A percentile compares a stretch with the other conserved stretches of the same genome.
phyloP scores from a whole-genome alignment of 2,888 invertebrate species.

The Sipha maydis region DNA sequence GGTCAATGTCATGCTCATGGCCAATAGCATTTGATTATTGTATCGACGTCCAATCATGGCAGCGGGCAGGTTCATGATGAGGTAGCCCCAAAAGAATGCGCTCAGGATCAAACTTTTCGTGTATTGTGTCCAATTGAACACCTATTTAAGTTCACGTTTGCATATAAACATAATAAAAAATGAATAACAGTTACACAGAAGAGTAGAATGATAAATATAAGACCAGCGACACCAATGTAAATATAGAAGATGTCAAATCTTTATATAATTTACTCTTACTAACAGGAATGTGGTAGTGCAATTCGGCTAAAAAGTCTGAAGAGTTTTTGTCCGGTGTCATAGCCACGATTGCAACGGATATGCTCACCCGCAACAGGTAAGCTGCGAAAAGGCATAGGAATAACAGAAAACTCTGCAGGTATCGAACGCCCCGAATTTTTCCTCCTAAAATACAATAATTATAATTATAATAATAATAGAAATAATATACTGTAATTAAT shows the following conservation, averaged over 20 bases:
- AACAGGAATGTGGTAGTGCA: conserved; percentile 52
- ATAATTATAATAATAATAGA: background rate
- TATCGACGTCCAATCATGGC: conserved; percentile 70
- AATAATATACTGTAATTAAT: too few relatives aligned
- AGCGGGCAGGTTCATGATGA: conserved; percentile 77
- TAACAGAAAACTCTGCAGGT: conserved; percentile 64
- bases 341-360: conserved; percentile 64
- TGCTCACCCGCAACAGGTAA: conserved; percentile 64
- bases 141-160: conserved; percentile 68
- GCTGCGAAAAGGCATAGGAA: conserved; percentile 63
- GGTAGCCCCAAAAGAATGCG: conserved; percentile 83
- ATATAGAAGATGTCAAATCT: too few relatives aligned
- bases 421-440: conserved; percentile 63
- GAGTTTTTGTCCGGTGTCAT: conserved; percentile 62
- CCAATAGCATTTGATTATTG: conserved; percentile 71
- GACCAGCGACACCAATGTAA: too few relatives aligned
- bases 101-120: conserved; percentile 73
- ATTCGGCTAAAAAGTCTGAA: conserved; percentile 22
- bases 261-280: conserved; percentile 24
- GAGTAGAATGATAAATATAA: too few relatives aligned
- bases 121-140: conserved; percentile 72
- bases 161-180: background rate
- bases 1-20: conserved; percentile 64
- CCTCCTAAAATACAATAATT: conserved; percentile 32
- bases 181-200: too few relatives aligned